These are phyloP conservation scores for Anaspis maculata DNA, from an alignment of 2,888 invertebrate species.

Conservation along the genomic window DNA sequence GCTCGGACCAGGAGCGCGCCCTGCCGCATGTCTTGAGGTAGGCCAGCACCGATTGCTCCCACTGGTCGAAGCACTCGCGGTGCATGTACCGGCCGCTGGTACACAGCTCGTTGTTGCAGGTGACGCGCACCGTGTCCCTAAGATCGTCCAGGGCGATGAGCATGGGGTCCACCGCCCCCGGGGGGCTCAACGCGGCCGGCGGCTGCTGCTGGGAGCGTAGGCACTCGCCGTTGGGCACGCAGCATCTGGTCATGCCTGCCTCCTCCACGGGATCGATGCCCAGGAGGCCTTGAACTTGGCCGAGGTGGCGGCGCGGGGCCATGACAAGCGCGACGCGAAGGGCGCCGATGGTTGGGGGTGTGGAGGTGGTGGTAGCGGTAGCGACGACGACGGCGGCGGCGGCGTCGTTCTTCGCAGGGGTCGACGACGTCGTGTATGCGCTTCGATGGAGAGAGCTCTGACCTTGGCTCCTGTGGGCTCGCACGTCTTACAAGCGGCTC, in stretches of 20 bases:
- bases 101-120: conserved; percentile 93
- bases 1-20: conserved; percentile 90
- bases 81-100: conserved; percentile 88
- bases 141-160: conserved; percentile 59
- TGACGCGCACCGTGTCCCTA: conserved; percentile 76
- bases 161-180: conserved; percentile 40
- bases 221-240: conserved; percentile 76
- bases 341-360: no score
- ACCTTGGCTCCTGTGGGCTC: not conserved
- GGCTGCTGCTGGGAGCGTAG: conserved; percentile 50
- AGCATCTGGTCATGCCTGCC: conserved; percentile 56
- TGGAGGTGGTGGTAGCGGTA: conserved; percentile 16
- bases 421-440: conserved; percentile 1
- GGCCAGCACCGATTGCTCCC: conserved; percentile 84
- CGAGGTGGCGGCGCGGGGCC: conserved; percentile 49
- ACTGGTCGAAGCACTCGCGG: conserved; percentile 88
- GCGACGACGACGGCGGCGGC: not conserved
- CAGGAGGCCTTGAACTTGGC: conserved; percentile 40
- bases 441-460: not conserved
- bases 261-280: conserved; percentile 32
- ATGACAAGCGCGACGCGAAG: conserved; percentile 30
- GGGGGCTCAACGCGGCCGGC: conserved; percentile 30
- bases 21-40: conserved; percentile 86
- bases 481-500: conserved; percentile 38
- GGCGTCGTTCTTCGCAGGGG: conserved; percentile 1